phyloP scores from a whole-genome alignment of 2,797 vertebrate species.

The Choloepus didactylus region DNA sequence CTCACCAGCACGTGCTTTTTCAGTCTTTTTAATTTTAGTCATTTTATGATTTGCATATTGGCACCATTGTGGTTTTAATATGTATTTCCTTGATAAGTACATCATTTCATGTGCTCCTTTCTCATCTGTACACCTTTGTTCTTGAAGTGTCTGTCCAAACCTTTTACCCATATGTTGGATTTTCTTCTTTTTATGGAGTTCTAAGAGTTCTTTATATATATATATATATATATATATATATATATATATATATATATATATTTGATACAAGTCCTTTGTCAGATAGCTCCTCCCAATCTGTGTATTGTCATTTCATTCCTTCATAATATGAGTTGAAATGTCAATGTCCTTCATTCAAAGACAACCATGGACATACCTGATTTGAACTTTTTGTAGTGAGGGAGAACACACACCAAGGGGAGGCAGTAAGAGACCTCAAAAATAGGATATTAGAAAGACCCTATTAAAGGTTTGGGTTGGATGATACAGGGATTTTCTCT shows the following conservation, averaged over 20 bases:
- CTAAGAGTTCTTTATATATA: neutral
- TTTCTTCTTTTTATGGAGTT: neutral
- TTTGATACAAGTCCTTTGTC: neutral
- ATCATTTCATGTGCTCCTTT: neutral
- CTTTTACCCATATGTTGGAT: neutral
- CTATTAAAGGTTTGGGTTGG: neutral
- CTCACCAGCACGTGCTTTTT: neutral
- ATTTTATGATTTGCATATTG: neutral
- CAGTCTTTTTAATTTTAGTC: neutral
- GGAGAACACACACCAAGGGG: neutral
- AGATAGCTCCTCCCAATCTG: neutral
- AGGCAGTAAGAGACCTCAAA: neutral
- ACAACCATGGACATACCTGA: neutral
- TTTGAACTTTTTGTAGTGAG: neutral
- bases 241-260: neutral
- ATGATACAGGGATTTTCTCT: neutral
- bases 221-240: too few species aligned
- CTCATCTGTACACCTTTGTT: neutral
- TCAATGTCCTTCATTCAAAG: neutral
- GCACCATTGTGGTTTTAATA: neutral
- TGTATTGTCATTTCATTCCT: neutral
- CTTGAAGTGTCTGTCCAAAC: neutral
- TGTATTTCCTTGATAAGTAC: neutral
- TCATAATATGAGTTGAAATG: neutral
- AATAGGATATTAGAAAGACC: neutral